These are phyloP conservation scores for Ficedula albicollis DNA, from an alignment of 2,797 vertebrate species.

Conservation along the genomic window DNA sequence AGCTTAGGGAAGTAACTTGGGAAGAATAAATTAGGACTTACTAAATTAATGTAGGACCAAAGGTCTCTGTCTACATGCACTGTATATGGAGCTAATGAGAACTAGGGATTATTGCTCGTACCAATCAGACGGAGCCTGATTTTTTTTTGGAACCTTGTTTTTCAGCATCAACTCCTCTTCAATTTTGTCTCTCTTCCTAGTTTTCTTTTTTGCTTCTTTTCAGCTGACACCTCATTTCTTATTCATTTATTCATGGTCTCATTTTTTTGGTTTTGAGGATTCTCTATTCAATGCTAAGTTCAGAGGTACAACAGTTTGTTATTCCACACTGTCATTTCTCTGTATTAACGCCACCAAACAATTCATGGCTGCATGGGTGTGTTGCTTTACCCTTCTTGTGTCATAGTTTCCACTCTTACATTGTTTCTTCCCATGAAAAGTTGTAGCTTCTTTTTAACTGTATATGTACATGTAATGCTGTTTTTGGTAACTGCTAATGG, in stretches of 20 bases:
- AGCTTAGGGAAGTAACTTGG: too few relatives aligned
- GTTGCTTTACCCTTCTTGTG: background rate
- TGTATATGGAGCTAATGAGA: slow-evolving; percentile 20
- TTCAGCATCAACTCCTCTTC: background rate
- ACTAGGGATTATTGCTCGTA: background rate
- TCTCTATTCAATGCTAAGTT: background rate
- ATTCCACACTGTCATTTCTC: background rate
- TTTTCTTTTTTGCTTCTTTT: slow-evolving; percentile 25
- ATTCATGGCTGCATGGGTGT: background rate
- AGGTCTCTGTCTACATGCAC: background rate
- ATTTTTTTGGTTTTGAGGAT: background rate
- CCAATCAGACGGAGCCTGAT: background rate
- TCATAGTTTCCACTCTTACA: background rate
- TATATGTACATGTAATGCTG: background rate
- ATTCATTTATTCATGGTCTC: slow-evolving; percentile 6
- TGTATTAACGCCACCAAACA: background rate
- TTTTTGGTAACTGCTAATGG: background rate
- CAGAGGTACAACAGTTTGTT: background rate
- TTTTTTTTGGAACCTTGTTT: slow-evolving; percentile 18
- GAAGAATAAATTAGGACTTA: background rate
- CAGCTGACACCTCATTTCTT: background rate
- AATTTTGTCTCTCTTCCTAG: slow-evolving; percentile 13
- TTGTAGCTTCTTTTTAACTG: background rate
- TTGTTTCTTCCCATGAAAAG: background rate
- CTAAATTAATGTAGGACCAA: slow-evolving; percentile 28